Base-by-base conservation (phyloP, 2,888 invertebrate genomes). In the Tanypteryx hageni region DNA sequence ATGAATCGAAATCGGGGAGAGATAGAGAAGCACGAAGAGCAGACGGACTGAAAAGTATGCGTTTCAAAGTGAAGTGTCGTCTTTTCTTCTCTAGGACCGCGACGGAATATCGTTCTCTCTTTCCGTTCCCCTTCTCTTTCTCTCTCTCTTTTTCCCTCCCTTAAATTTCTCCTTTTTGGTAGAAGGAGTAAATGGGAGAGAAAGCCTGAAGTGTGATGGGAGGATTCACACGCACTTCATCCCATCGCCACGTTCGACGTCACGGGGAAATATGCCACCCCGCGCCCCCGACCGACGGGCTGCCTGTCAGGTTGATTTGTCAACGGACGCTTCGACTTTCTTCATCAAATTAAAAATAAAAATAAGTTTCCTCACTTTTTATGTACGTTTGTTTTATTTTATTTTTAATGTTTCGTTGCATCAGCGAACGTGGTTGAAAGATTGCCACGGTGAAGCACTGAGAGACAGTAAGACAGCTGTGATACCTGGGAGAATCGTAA, bases 221-320 rank as follows among this genome's bases (percentile, higher is more conserved):
- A 44, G 44, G 44, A 44, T 11, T 27, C 27, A 76, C 27, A 0
- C 8, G 0, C 64, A 44, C 61, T 14, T 18, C 64, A 31, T 18
- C 5, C n/a, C 64, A 64, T 31, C 61, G 31, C 64, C 44, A 9
- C n/a, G 18, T n/a, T 44, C n/a, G 68, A 89, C 89, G 64, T 89
- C 89, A 10, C 18, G 18, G n/a, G n/a, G 89, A 89, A 89, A 44
- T 44, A 11, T 64, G 27, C n/a, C 44, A 13, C 56, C n/a, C 22
- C 22, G 85, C 31, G 22, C 31, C 44, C 89, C 56, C 11, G 89
- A 89, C 64, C 68, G 44, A n/a, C 18, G 89, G 44, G 64, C 64
- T 64, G 61, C 64, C 89, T 89, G 44, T 89, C 44, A 64, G 44
- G n/a, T 44, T 44, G 64, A 89, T 56, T 64, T 68, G 44, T 64